Evolutionary conservation across 2,888 invertebrate genomes (phyloP), one percentile per base, ranked within the genome.

Genomic region (Aspidapion aeneum): DNA sequence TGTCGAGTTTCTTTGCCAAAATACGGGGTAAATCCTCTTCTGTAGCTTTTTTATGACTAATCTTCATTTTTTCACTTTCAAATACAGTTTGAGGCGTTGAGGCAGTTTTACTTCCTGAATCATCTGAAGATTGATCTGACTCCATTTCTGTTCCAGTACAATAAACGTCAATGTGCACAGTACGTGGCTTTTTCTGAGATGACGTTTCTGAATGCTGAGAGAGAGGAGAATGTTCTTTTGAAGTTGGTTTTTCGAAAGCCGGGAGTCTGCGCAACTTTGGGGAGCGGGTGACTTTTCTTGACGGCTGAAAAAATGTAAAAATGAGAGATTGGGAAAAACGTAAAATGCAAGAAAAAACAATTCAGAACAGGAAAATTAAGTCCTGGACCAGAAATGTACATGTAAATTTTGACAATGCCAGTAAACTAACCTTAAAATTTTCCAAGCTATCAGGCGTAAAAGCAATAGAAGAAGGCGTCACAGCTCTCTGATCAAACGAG

Each of bases 151-250:
- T 87, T 1, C 87, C 89, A 0, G 89, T 89, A 73, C 90, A 90
- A 73, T 90, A 90, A 1, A 90, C 90, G 77, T 90, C 90, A 59
- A 90, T 90, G 74, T 90, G 90, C 21, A 90, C 88, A 0, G 89
- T 89, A 62, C 89, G 82, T 12, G 86, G 85, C 71, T 83, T 83
- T 67, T 81, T 81, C 58, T 71, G 71, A 0, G 76, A 69, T 62
- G 72, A 74, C 1, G 73, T 68, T 68, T 74, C 75, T 2, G 75
- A 73, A 54, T 76, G 74, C n/a, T n/a, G n/a, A n/a, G n/a, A n/a
- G 12, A 67, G 70, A 3, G 71, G 68, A n/a, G 69, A 65, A 17
- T 62, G 59, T 62, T 67, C 65, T 54, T 67, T 63, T 9, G 50
- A 1, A 18, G 63, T 51, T n/a, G 60, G 64, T 58, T 21, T 59